Conservation (phyloP, 2,888 invertebrate species). For the Melieria omissa region DNA sequence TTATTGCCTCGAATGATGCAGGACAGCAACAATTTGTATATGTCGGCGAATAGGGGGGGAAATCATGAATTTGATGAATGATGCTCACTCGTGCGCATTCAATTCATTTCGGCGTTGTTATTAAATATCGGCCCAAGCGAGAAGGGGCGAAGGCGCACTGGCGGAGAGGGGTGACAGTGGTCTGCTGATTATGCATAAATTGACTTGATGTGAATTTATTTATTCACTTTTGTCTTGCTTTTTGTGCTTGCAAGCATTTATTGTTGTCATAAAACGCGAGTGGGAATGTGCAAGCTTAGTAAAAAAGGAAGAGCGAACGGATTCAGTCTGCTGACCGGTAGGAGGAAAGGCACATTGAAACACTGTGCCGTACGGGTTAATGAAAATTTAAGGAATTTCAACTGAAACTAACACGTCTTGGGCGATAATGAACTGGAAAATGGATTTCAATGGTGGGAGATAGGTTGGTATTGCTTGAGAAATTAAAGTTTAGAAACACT, state of each 20-base stretch:
- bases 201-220: neutral
- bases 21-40: neutral
- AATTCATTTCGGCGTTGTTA: conserved; percentile 23
- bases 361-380: too few relatives aligned
- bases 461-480: too few relatives aligned
- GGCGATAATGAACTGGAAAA: too few relatives aligned
- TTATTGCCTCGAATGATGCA: neutral
- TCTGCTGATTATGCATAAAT: neutral
- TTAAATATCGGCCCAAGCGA: conserved; percentile 8
- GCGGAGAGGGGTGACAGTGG: neutral
- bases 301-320: neutral
- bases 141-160: neutral
- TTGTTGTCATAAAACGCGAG: too few relatives aligned
- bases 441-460: too few relatives aligned
- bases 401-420: too few relatives aligned
- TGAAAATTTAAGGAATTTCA: too few relatives aligned
- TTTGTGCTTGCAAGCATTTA: neutral
- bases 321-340: neutral
- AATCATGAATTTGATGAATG: conserved; percentile 26
- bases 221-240: conserved; percentile 6
- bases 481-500: too few relatives aligned
- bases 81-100: conserved; percentile 27
- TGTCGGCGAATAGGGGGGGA: neutral
- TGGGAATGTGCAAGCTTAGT: neutral
- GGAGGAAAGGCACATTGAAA: too few relatives aligned